Evolutionary conservation across 1,140 invertebrate genomes (phyloP).

Genomic region (Ridgeia piscesae): DNA sequence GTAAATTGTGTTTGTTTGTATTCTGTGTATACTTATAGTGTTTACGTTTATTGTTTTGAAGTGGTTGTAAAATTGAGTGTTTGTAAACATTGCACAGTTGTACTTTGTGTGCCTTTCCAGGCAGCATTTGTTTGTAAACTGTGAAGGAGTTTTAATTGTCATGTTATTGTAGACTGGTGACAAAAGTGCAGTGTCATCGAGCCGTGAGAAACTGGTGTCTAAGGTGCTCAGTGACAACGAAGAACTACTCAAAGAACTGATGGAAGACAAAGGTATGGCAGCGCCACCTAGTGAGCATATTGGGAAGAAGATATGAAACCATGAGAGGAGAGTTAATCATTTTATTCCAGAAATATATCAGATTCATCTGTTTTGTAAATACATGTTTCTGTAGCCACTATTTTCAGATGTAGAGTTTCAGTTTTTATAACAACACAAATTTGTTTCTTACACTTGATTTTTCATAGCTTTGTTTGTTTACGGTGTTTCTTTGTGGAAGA

Average conservation of each 20-base stretch:
- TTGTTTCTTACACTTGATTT: too few species aligned
- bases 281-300: background rate
- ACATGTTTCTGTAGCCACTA: too few species aligned
- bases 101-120: background rate
- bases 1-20: background rate
- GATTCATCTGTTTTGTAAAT: too few species aligned
- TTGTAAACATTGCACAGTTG: background rate
- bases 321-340: background rate
- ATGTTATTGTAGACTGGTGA: slow-evolving; percentile 3
- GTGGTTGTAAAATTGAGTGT: background rate
- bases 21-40: background rate
- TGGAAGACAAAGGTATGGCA: slow-evolving; percentile 33
- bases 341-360: too few species aligned
- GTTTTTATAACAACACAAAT: too few species aligned
- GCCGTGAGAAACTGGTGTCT: slow-evolving; percentile 31
- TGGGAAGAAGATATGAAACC: background rate
- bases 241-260: slow-evolving; percentile 32
- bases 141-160: background rate
- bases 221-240: slow-evolving; percentile 36
- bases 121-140: background rate
- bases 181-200: slow-evolving; percentile 8
- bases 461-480: too few species aligned
- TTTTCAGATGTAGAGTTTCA: too few species aligned
- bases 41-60: background rate
- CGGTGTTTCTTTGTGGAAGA: too few species aligned